A percentile compares a stretch with the other conserved stretches of the same genome.
Conservation (phyloP, 2,888 invertebrate species). For the Drosophila fungiperda region DNA sequence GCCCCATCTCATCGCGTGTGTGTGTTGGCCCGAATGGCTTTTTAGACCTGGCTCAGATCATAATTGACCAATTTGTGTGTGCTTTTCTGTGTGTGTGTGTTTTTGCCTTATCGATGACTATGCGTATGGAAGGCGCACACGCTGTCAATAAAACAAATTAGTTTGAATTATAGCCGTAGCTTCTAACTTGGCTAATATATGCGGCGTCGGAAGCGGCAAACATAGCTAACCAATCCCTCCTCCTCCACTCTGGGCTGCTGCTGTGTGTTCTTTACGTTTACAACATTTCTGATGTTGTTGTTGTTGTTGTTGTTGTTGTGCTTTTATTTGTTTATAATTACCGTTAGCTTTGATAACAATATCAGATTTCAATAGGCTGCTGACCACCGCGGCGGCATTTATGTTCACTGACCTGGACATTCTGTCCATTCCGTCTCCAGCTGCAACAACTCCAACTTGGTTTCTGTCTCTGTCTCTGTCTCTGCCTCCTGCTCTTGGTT, state of each 20-base stretch:
- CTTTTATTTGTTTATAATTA: constrained; percentile 82
- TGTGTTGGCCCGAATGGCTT: constrained; percentile 11
- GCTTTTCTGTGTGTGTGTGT: constrained; percentile 19
- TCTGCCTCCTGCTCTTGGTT: constrained; percentile 15
- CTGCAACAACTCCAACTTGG: not conserved
- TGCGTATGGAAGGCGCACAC: constrained; percentile 60
- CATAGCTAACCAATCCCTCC: not conserved
- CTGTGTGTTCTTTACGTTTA: constrained; percentile 57
- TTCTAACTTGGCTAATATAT: constrained; percentile 73
- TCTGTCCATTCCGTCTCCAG: constrained; percentile 39
- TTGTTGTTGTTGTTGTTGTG: constrained; percentile 46
- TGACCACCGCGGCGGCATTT: constrained; percentile 58
- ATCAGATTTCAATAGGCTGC: constrained; percentile 76
- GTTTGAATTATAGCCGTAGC: constrained; percentile 79
- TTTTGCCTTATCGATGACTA: constrained; percentile 45
- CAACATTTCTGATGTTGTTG: constrained; percentile 9
- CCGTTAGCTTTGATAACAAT: constrained; percentile 81
- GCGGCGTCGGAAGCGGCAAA: constrained; percentile 75
- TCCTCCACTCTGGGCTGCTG: not conserved
- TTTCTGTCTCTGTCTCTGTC: constrained; percentile 10
- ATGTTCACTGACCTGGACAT: constrained; percentile 81
- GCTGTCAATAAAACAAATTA: constrained; percentile 83
- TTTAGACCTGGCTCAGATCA: constrained; percentile 41
- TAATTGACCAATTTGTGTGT: constrained; percentile 78
- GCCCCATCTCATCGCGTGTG: not conserved